These are phyloP conservation scores for Thelaira solivaga DNA, from an alignment of 2,888 invertebrate genomes.

Conservation along the genomic window DNA sequence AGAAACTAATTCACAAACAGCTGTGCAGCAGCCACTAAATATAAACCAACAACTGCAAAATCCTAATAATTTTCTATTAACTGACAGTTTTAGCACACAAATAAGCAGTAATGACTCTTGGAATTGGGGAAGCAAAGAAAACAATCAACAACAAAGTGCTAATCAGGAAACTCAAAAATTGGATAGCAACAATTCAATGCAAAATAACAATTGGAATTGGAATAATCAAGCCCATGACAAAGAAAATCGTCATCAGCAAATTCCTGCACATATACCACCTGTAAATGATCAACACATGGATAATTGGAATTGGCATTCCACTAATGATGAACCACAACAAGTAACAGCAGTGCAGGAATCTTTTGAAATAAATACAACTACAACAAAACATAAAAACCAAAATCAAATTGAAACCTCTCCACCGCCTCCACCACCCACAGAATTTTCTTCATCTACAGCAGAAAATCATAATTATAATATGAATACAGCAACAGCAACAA, in stretches of 20 bases:
- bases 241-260: conserved; percentile 29
- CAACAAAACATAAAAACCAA: neutral
- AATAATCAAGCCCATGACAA: conserved; percentile 77
- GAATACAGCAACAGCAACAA: too few relatives aligned
- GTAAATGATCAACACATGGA: conserved; percentile 13
- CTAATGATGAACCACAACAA: conserved; percentile 46
- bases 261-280: neutral
- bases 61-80: conserved; percentile 75
- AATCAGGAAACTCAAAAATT: neutral
- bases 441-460: conserved; percentile 47
- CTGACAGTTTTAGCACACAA: conserved; percentile 79
- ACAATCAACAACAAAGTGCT: conserved; percentile 64
- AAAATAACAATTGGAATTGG: conserved; percentile 81
- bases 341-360: conserved; percentile 9
- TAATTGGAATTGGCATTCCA: conserved; percentile 36
- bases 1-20: conserved; percentile 35
- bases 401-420: conserved; percentile 5
- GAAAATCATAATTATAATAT: conserved; percentile 64
- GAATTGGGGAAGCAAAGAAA: conserved; percentile 81
- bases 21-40: neutral
- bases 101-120: conserved; percentile 77
- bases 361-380: neutral
- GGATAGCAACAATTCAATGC: neutral
- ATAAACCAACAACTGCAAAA: conserved; percentile 21
- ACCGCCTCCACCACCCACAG: conserved; percentile 56